phyloP scores from a whole-genome alignment of 1,140 invertebrate species.

The Zophobas atratus region DNA sequence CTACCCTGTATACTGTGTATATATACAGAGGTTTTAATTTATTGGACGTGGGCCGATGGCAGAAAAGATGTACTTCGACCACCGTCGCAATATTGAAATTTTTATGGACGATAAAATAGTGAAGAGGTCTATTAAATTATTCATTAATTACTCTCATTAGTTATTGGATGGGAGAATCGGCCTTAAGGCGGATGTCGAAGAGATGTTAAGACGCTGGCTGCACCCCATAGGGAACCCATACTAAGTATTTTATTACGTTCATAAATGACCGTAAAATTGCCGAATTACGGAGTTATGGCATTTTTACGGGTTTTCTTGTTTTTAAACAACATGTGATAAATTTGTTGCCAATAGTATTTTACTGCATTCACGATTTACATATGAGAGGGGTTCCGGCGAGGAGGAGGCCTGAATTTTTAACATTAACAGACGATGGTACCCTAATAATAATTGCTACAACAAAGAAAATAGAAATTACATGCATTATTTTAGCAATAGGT shows the following conservation, averaged over 20 bases:
- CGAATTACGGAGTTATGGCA: conserved; percentile 45
- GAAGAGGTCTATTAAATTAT: conserved; percentile 44
- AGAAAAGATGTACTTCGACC: conserved; percentile 29
- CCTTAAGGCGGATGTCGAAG: conserved; percentile 23
- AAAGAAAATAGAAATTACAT: no score
- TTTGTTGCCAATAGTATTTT: conserved; percentile 19
- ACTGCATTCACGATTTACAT: conserved; percentile 7
- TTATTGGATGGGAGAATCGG: conserved; percentile 22
- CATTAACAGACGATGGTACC: no score
- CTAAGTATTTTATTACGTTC: conserved; percentile 48
- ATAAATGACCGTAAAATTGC: conserved; percentile 45
- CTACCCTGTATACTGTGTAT: conserved; percentile 2
- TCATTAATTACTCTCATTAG: conserved; percentile 45
- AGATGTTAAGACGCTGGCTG: not conserved
- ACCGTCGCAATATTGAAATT: conserved; percentile 36
- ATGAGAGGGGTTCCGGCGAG: not conserved
- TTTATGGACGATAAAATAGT: conserved; percentile 43
- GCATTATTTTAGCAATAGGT: no score
- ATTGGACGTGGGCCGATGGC: conserved; percentile 5
- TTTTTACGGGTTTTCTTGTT: conserved; percentile 26
- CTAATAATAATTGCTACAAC: no score
- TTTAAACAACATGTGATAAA: conserved; percentile 20
- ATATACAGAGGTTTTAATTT: not conserved
- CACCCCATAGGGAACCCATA: conserved; percentile 44
- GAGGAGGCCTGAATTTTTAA: no score